Base-by-base conservation (phyloP, 1,140 invertebrate genomes). In the Eufriesea mexicana region DNA sequence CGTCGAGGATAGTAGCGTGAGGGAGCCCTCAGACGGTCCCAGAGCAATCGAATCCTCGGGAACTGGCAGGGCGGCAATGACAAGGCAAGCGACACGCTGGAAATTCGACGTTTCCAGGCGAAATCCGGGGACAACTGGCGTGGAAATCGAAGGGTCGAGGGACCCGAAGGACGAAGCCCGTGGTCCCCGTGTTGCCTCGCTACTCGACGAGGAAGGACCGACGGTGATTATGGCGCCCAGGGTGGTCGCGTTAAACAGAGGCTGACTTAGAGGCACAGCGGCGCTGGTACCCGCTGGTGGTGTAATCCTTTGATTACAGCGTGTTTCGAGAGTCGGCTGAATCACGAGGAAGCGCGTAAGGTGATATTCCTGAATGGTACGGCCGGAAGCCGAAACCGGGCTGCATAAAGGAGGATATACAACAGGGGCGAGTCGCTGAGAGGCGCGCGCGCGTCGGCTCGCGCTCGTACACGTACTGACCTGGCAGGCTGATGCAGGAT, bases 341-440 rank as follows among this genome's bases (percentile, higher is more conserved):
- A 86, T 88, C 84, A 88, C 68, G 79, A 86, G 86, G 80, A 88
- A 80, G 47, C 80, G 84, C 86, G 87, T 89, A 89, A 89, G 86
- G 67, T 81, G 86, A 89, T 89, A 89, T 79, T 83, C 79, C 79
- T 88, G 87, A 88, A 89, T 89, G 85, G 83, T 67, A 82, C 67
- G 76, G 70, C 79, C 87, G 84, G 88, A 89, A 89, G 85, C 79
- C 81, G 78, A 82, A 86, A 84, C 79, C 83, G 71, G 45, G 78
- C 55, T 61, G 74, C 83, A 80, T 85, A 89, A 89, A 86, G 88
- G 79, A 83, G 78, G 72, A 83, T 81, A 62, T 59, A 73, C 70
- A 84, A 71, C 74, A 64, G 42, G 54, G 54, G 61, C 57, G 75
- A 49, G 23, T 45, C n/a, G 74, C 25, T 42, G 28, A 28, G 49